Conservation (phyloP, 2,888 invertebrate species). For the Dasypolia templi region DNA sequence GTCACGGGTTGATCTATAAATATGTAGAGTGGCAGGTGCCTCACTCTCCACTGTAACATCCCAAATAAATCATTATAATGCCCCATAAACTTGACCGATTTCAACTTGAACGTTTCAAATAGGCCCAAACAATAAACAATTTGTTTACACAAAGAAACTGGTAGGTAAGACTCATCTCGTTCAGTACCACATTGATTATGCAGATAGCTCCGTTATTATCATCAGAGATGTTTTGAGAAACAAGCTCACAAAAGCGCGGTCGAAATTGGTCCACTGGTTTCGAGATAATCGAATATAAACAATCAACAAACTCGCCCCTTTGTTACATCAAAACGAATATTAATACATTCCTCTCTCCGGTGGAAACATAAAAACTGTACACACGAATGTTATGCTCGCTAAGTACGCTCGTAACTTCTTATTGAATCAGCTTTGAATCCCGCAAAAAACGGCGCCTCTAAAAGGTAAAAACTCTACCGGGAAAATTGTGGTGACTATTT, state of each 20-base stretch:
- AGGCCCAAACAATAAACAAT: conserved; percentile 43
- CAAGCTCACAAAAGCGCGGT: conserved; percentile 64
- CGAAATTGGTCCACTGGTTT: conserved; percentile 74
- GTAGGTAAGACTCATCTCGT: conserved; percentile 59
- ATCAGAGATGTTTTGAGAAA: conserved; percentile 72
- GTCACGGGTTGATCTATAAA: conserved; percentile 67
- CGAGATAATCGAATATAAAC: conserved; percentile 80
- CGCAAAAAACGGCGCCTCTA: conserved; percentile 74
- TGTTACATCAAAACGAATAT: conserved; percentile 65
- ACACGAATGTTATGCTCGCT: conserved; percentile 68
- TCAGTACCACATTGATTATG: conserved; percentile 73
- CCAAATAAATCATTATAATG: conserved; percentile 53
- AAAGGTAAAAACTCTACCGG: conserved; percentile 82
- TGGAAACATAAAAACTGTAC: conserved; percentile 69
- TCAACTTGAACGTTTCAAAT: conserved; percentile 30
- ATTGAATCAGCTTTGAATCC: conserved; percentile 84
- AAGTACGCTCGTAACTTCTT: conserved; percentile 82
- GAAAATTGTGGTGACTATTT: conserved; percentile 85
- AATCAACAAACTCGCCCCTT: conserved; percentile 75
- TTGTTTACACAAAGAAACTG: conserved; percentile 58
- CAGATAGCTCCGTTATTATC: conserved; percentile 68
- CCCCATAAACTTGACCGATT: conserved; percentile 34
- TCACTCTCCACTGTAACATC: conserved; percentile 15
- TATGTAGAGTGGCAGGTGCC: conserved; percentile 67
- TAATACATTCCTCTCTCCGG: conserved; percentile 64